These are phyloP conservation scores for Molothrus ater DNA, from an alignment of 2,797 vertebrate species.

Conservation along the genomic window DNA sequence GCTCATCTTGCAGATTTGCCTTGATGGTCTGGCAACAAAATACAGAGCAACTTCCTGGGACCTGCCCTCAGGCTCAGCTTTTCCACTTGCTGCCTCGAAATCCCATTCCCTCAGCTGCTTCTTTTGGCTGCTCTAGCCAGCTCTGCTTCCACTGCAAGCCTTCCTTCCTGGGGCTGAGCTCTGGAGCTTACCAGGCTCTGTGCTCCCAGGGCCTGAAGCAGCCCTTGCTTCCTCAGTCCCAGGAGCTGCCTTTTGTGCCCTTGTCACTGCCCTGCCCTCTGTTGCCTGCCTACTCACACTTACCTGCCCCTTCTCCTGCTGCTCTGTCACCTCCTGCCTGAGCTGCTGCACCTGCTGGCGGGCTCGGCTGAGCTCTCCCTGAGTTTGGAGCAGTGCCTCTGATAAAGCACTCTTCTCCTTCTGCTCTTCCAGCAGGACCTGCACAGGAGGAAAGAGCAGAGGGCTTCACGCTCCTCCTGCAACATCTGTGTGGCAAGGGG, in stretches of 20 bases:
- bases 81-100: no score
- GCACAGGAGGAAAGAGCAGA: not conserved
- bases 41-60: not conserved
- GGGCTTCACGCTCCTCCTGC: not conserved
- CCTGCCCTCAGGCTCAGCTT: no score
- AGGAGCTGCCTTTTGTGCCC: not conserved
- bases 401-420: not conserved
- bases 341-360: no score
- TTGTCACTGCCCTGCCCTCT: not conserved
- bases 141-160: not conserved
- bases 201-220: not conserved
- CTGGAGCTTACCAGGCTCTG: not conserved
- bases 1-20: no score
- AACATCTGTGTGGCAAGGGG: not conserved
- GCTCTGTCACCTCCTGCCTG: no score
- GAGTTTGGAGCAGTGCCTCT: no score
- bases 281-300: not conserved
- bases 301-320: not conserved
- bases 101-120: no score
- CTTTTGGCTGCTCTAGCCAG: not conserved
- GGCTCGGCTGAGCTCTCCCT: no score
- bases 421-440: constrained; percentile 70
- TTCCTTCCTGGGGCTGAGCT: not conserved
- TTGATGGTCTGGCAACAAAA: not conserved
- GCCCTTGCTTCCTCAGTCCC: not conserved